Percentiles rank a stretch among this genome's conserved stretches.
Conservation (phyloP, 2,888 invertebrate genomes). For the Ophion obscuratus region DNA sequence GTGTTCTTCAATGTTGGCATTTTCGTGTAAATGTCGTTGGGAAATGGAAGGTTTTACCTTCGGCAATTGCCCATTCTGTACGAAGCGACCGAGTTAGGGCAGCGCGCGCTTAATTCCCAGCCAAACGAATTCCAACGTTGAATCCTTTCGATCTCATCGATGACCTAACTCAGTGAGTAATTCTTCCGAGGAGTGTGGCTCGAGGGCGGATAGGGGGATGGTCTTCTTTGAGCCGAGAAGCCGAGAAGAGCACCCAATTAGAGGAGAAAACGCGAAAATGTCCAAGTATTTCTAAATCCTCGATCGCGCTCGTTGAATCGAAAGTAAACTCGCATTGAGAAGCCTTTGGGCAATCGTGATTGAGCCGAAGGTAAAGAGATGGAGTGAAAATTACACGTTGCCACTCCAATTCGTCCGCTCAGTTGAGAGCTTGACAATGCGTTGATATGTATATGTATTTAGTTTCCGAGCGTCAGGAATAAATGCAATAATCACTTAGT, state of each 20-base stretch:
- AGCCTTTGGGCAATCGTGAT: slow-evolving; percentile 9
- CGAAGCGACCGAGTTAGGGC: no score
- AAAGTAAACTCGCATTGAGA: slow-evolving; percentile 35
- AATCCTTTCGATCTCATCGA: slow-evolving; percentile 12
- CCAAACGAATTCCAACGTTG: slow-evolving; percentile 6
- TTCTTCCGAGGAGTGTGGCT: not conserved
- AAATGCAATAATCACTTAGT: not conserved
- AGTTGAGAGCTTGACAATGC: not conserved
- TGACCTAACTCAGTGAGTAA: not conserved
- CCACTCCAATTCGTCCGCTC: slow-evolving; percentile 33
- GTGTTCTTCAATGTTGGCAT: not conserved
- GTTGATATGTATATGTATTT: not conserved
- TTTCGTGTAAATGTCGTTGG: not conserved
- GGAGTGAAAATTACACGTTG: slow-evolving; percentile 26
- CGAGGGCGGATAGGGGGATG: not conserved
- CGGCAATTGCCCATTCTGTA: not conserved
- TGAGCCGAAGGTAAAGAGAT: not conserved
- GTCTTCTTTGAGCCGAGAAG: not conserved
- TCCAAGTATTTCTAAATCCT: slow-evolving; percentile 45
- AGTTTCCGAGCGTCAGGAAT: not conserved
- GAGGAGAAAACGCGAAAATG: slow-evolving; percentile 47
- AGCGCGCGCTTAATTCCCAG: not conserved
- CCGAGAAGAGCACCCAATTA: slow-evolving; percentile 48
- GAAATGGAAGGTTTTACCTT: not conserved
- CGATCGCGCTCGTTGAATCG: slow-evolving; percentile 47